Evolutionary conservation across 2,113 vertebrate genomes (phyloP).

Genomic region (Corvus hawaiiensis): DNA sequence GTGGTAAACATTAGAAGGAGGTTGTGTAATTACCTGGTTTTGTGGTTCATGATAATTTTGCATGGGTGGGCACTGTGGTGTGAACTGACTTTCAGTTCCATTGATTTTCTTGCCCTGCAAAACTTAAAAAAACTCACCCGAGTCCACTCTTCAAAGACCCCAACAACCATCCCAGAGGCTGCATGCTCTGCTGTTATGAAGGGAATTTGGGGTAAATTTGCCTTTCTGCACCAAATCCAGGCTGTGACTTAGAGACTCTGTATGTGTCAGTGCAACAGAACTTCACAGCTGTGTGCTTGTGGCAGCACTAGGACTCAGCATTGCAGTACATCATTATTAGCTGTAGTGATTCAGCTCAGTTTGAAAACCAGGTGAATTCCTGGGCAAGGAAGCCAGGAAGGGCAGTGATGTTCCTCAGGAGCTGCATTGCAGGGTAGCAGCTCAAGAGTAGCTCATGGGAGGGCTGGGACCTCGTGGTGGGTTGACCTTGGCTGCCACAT

Average conservation of each 20-base stretch:
- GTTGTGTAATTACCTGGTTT: neutral
- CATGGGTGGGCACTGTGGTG: conserved; percentile 6
- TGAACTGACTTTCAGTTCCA: conserved; percentile 15
- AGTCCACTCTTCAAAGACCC: neutral
- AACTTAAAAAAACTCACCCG: neutral
- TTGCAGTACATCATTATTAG: neutral
- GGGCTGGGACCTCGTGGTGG: neutral
- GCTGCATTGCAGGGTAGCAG: neutral
- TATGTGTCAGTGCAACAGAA: neutral
- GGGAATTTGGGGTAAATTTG: accelerated
- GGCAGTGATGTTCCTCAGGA: neutral
- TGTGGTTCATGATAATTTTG: neutral
- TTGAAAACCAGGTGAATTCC: neutral
- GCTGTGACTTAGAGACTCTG: neutral
- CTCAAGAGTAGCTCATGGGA: neutral
- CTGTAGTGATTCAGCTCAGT: neutral
- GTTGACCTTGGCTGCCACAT: neutral
- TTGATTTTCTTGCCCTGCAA: neutral
- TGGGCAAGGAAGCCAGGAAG: neutral
- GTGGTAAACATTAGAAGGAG: neutral
- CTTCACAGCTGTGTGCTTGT: accelerated
- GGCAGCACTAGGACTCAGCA: neutral
- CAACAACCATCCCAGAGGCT: neutral
- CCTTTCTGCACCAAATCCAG: neutral
- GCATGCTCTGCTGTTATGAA: neutral